Conservation (phyloP, 2,888 invertebrate genomes). For the Spisula solida region DNA sequence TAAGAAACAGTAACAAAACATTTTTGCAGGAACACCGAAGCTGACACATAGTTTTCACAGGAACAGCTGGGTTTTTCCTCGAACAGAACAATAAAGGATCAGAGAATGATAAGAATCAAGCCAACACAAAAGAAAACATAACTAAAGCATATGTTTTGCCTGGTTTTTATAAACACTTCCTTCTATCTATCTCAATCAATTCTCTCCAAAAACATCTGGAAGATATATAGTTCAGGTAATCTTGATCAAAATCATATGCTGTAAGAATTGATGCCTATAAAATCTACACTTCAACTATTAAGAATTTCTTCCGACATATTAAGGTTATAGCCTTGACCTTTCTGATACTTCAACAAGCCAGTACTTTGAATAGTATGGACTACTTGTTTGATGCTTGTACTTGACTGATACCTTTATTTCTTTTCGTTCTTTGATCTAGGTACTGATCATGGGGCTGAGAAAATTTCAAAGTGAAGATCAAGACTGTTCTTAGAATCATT, state of each 20-base stretch:
- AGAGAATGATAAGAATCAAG: not conserved
- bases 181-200: not conserved
- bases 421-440: not conserved
- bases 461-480: too few relatives aligned
- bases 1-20: not conserved
- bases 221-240: not conserved
- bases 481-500: too few relatives aligned
- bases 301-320: not conserved
- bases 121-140: conserved; percentile 18
- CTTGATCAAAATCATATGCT: not conserved
- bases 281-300: not conserved
- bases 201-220: not conserved
- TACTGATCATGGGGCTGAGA: too few relatives aligned
- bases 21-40: not conserved
- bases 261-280: too few relatives aligned
- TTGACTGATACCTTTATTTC: not conserved
- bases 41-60: not conserved
- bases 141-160: not conserved
- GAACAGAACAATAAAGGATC: not conserved
- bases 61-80: not conserved
- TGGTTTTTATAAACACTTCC: conserved; percentile 7
- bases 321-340: not conserved
- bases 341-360: not conserved
- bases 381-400: not conserved
- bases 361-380: too few relatives aligned